A percentile compares a stretch with the other conserved stretches of the same genome.
Conservation (phyloP, 2,888 invertebrate species). For the Corbicula japonica region DNA sequence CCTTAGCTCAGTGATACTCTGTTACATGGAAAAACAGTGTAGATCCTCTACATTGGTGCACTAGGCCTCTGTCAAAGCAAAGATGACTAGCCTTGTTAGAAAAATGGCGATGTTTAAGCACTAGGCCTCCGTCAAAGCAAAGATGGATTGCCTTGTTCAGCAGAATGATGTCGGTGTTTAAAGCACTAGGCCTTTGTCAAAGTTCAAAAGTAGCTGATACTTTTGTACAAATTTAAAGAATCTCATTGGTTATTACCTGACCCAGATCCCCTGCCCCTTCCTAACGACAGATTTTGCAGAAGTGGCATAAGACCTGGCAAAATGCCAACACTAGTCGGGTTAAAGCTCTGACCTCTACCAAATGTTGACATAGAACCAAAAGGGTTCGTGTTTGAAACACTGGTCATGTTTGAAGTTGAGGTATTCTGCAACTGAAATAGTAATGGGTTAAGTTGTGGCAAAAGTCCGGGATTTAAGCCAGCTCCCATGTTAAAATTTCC, state of each 20-base stretch:
- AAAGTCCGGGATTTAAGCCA: slow-evolving; percentile 21
- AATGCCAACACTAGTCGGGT: slow-evolving; percentile 27
- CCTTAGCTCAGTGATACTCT: no score
- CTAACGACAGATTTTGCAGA: slow-evolving; percentile 51
- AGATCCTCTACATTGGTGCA: no score
- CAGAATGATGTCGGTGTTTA: no score
- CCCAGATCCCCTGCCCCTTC: slow-evolving; percentile 31
- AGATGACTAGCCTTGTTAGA: no score
- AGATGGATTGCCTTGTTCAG: no score
- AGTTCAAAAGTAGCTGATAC: no score
- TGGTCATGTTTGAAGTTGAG: slow-evolving; percentile 6
- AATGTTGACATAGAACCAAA: slow-evolving; percentile 19
- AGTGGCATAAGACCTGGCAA: slow-evolving; percentile 57
- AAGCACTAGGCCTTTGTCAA: no score
- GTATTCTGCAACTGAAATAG: slow-evolving; percentile 14
- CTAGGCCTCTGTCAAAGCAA: no score
- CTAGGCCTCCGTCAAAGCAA: no score
- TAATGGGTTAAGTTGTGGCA: slow-evolving; percentile 48
- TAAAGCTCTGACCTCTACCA: slow-evolving; percentile 54
- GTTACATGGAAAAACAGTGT: no score
- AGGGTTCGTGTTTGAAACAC: slow-evolving; percentile 5
- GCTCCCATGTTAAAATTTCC: slow-evolving; percentile 2
- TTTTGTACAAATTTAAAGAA: no score
- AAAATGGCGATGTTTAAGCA: no score
- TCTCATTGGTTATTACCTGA: slow-evolving; percentile 1